Evolutionary conservation across 2,797 vertebrate genomes (phyloP).

Genomic region (Nyctibius grandis): DNA sequence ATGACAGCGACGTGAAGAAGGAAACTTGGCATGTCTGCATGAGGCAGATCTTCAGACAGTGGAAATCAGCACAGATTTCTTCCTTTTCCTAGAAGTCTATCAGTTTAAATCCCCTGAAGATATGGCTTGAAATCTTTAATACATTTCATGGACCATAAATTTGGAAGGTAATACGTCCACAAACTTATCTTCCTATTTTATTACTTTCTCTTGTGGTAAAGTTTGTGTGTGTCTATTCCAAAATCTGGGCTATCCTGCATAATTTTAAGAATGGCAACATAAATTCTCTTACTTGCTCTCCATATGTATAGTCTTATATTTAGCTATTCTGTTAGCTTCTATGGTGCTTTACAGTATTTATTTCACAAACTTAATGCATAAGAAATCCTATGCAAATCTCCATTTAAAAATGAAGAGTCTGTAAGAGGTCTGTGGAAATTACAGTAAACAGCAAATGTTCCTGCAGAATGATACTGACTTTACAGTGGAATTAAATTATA

Average conservation of each 20-base stretch:
- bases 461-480: not conserved
- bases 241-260: not conserved
- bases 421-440: not conserved
- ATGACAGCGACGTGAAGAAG: not conserved
- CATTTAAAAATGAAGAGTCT: not conserved
- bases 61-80: not conserved
- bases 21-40: not conserved
- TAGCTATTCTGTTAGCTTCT: not conserved
- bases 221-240: not conserved
- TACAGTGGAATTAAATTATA: not conserved
- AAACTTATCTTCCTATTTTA: not conserved
- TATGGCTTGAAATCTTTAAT: not conserved
- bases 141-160: not conserved
- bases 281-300: not conserved
- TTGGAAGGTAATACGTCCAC: not conserved
- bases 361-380: not conserved
- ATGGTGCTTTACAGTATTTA: not conserved
- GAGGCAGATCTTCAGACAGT: not conserved
- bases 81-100: not conserved
- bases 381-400: conserved; percentile 1
- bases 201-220: not conserved
- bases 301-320: not conserved
- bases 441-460: conserved; percentile 27
- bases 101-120: not conserved
- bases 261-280: not conserved